Conservation (phyloP, 37 sponge, comb jelly and placozoan species). For the Chondrilla cf. caribensis region DNA sequence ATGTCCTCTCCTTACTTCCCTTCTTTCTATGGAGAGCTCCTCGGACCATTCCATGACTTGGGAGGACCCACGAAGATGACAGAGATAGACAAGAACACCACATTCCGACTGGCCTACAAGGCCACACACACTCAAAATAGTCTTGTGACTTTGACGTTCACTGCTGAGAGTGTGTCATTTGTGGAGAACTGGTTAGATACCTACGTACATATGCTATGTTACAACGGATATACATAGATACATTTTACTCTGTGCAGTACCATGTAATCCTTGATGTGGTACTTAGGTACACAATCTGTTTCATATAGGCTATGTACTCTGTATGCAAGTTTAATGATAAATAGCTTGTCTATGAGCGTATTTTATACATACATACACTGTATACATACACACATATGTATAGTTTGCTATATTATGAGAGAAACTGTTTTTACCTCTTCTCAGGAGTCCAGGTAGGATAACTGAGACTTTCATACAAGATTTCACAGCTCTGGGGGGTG, state of each 20-base stretch:
- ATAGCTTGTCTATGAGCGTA: too few species aligned
- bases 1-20: slow-evolving; percentile 52
- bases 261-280: too few species aligned
- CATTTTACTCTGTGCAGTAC: background rate
- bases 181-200: slow-evolving; percentile 55
- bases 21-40: slow-evolving; percentile 71
- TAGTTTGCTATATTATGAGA: background rate
- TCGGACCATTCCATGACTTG: slow-evolving; percentile 33
- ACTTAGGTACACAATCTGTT: too few species aligned
- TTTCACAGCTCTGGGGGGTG: slow-evolving; percentile 58
- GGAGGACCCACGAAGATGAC: background rate
- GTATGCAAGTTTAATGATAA: too few species aligned
- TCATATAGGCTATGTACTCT: too few species aligned
- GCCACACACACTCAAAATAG: slow-evolving; percentile 60
- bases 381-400: background rate
- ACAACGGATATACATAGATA: background rate
- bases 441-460: slow-evolving; percentile 75
- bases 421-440: background rate
- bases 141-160: slow-evolving; percentile 70
- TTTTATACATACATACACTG: background rate
- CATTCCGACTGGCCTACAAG: slow-evolving; percentile 47
- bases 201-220: background rate
- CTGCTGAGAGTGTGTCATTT: slow-evolving; percentile 66
- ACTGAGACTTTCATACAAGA: slow-evolving; percentile 75
- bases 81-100: slow-evolving; percentile 9